A percentile compares a stretch with the other conserved stretches of the same genome.
Conservation (phyloP, 1,140 invertebrate species). For the Euwallacea fornicatus region DNA sequence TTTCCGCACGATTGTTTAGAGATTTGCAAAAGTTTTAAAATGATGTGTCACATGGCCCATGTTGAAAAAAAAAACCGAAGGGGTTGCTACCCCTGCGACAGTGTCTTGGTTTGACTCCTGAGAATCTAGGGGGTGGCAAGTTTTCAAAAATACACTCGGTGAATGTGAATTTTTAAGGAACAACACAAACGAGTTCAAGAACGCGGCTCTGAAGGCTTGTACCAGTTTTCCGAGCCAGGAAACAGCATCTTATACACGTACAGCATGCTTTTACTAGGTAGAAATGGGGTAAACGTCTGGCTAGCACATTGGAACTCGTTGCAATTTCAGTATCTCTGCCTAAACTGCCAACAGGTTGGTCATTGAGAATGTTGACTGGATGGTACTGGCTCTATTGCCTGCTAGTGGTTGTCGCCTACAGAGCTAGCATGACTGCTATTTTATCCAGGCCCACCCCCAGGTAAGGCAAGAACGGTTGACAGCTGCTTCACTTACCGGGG, state of each 20-base stretch:
- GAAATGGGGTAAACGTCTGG: background rate
- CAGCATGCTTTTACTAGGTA: constrained; percentile 67
- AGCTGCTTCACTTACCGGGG: no score
- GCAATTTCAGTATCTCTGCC: constrained; percentile 67
- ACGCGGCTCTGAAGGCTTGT: constrained; percentile 58
- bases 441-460: constrained; percentile 72
- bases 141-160: no score
- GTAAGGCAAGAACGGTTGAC: constrained; percentile 50
- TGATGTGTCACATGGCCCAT: no score
- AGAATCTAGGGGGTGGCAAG: no score
- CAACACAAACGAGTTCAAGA: constrained; percentile 38
- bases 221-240: constrained; percentile 68
- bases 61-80: no score
- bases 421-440: constrained; percentile 81
- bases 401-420: constrained; percentile 72
- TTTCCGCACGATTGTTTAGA: no score
- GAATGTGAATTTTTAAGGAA: constrained; percentile 25
- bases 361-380: constrained; percentile 73
- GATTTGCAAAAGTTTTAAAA: no score
- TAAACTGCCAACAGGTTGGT: constrained; percentile 73
- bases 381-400: constrained; percentile 86
- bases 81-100: no score
- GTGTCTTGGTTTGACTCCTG: no score
- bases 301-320: no score
- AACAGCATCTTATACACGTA: constrained; percentile 78